Percentiles rank a stretch among this genome's conserved stretches.
Evolutionary conservation across 2,888 invertebrate genomes (phyloP).

Genomic region (Nomada fucata): DNA sequence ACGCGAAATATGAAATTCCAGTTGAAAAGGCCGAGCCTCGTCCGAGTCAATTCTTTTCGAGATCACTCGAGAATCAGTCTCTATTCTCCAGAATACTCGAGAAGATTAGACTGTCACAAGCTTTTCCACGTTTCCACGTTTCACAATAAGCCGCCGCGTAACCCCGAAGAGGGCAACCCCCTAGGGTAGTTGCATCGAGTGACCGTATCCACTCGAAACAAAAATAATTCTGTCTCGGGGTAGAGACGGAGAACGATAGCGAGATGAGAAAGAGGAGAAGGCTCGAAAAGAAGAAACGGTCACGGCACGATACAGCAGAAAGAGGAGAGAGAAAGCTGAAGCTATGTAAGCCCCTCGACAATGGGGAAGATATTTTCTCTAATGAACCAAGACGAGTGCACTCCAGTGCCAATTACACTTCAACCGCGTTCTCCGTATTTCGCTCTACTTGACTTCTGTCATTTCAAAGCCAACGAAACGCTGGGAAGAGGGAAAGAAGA

Average conservation of each 20-base stretch:
- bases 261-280: not conserved
- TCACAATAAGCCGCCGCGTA: slow-evolving; percentile 75
- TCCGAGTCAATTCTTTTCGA: slow-evolving; percentile 74
- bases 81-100: slow-evolving; percentile 81
- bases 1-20: slow-evolving; percentile 65
- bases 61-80: slow-evolving; percentile 79
- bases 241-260: slow-evolving; percentile 44
- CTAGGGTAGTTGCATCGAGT: slow-evolving; percentile 78
- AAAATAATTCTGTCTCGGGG: slow-evolving; percentile 82
- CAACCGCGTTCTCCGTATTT: slow-evolving; percentile 80
- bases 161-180: slow-evolving; percentile 54
- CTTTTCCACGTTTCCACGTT: slow-evolving; percentile 81
- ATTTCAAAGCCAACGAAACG: slow-evolving; percentile 81
- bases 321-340: slow-evolving; percentile 47
- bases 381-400: slow-evolving; percentile 84
- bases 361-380: slow-evolving; percentile 84
- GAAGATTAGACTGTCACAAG: slow-evolving; percentile 82
- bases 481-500: slow-evolving; percentile 61
- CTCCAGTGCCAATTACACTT: slow-evolving; percentile 84
- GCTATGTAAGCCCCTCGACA: slow-evolving; percentile 81
- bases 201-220: slow-evolving; percentile 84
- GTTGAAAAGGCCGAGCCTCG: slow-evolving; percentile 31
- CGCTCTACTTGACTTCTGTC: slow-evolving; percentile 82
- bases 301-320: not conserved
- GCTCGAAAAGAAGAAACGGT: slow-evolving; percentile 38